These are phyloP conservation scores for Brachionus calyciflorus DNA, from an alignment of 1,140 invertebrate genomes.

Conservation along the genomic window DNA sequence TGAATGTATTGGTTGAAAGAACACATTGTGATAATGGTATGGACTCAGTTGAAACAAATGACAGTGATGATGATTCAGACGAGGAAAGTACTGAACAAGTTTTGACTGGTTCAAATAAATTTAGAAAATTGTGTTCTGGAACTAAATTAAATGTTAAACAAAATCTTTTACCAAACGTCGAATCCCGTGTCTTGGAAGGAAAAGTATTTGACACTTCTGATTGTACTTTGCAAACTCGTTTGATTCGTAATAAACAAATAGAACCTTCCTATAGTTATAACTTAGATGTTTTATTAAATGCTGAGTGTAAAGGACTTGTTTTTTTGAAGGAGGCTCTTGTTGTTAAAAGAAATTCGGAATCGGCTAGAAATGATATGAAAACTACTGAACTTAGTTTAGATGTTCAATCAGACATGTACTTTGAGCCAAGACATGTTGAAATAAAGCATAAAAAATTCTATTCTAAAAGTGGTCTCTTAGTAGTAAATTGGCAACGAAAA, in stretches of 20 bases:
- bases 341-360: background rate
- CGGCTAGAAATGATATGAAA: background rate
- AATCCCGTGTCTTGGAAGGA: background rate
- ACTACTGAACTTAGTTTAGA: background rate
- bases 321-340: background rate
- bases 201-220: conserved; percentile 6
- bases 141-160: conserved; percentile 19
- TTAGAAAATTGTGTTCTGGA: background rate
- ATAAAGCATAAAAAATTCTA: background rate
- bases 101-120: background rate
- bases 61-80: background rate
- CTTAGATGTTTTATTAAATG: background rate
- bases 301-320: background rate
- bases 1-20: background rate
- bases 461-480: background rate
- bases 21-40: background rate
- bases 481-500: background rate
- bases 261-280: background rate
- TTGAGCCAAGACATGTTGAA: background rate
- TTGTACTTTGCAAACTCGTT: background rate
- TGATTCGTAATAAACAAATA: background rate
- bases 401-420: background rate
- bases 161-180: background rate
- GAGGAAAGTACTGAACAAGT: background rate
- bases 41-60: background rate